A percentile compares a stretch with the other conserved stretches of the same genome.
phyloP scores from a whole-genome alignment of 2,113 vertebrate species.

The Rhineura floridana region DNA sequence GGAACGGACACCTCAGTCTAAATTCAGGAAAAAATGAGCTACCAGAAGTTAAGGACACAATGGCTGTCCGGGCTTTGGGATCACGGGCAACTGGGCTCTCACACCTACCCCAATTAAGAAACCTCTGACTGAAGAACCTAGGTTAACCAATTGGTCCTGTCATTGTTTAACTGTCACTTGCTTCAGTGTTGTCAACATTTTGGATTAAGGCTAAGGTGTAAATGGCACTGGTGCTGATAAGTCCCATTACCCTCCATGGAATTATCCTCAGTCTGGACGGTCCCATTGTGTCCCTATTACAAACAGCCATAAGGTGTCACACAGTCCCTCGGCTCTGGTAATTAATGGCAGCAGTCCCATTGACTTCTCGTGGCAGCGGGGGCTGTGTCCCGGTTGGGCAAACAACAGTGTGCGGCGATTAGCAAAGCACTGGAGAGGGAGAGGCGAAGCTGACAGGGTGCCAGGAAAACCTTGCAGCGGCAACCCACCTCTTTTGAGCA shows the following conservation, averaged over 20 bases:
- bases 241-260: slow-evolving; percentile 37
- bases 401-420: background rate
- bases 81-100: background rate
- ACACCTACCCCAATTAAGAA: slow-evolving; percentile 5
- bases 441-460: slow-evolving; percentile 7
- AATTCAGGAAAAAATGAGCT: background rate
- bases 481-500: slow-evolving; percentile 33
- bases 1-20: background rate
- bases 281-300: slow-evolving; percentile 14
- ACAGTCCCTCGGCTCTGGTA: slow-evolving; percentile 19
- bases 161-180: slow-evolving; percentile 47
- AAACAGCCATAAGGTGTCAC: slow-evolving; percentile 27
- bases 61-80: background rate
- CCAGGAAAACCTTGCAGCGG: slow-evolving; percentile 50
- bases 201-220: slow-evolving; percentile 45
- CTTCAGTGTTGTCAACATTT: slow-evolving; percentile 16
- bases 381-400: background rate
- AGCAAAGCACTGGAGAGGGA: slow-evolving; percentile 51
- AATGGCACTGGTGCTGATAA: slow-evolving; percentile 57
- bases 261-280: slow-evolving; percentile 32
- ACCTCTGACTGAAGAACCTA: slow-evolving; percentile 15
- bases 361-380: slow-evolving; percentile 10
- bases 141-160: slow-evolving; percentile 38
- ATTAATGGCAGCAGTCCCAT: slow-evolving; percentile 15
- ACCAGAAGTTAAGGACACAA: background rate